Evolutionary conservation across 2,888 invertebrate genomes (phyloP).

Genomic region (Nemapogon koenigi): DNA sequence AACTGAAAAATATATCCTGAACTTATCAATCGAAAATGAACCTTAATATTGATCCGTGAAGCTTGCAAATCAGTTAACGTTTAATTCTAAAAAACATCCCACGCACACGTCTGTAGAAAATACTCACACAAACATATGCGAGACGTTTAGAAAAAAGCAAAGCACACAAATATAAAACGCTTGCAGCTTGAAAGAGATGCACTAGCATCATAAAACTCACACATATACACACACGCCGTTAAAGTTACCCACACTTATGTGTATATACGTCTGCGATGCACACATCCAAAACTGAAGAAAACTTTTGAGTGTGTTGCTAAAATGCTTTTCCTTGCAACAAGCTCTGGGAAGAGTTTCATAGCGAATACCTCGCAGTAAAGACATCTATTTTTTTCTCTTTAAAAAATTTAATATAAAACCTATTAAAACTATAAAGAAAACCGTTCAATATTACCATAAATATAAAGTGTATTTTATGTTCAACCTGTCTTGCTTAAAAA

Average conservation of each 20-base stretch:
- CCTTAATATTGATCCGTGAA: conserved; percentile 19
- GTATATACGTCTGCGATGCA: conserved; percentile 29
- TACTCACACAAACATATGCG: no score
- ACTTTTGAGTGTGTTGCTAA: conserved; percentile 57
- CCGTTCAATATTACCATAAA: no score
- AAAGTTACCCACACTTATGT: conserved; percentile 41
- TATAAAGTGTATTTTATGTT: no score
- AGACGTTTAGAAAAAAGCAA: conserved; percentile 58
- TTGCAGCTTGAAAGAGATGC: conserved; percentile 64
- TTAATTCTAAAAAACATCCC: no score
- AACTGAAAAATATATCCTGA: conserved; percentile 61
- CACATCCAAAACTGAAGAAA: conserved; percentile 23
- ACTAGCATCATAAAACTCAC: conserved; percentile 63
- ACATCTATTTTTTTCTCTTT: conserved; percentile 46
- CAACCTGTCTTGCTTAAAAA: neutral
- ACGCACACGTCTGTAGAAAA: conserved; percentile 29
- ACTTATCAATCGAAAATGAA: conserved; percentile 25
- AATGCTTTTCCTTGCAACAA: conserved; percentile 66
- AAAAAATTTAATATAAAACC: conserved; percentile 25
- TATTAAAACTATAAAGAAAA: conserved; percentile 12
- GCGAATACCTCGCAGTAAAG: conserved; percentile 67
- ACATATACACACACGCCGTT: conserved; percentile 33
- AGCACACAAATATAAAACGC: conserved; percentile 60
- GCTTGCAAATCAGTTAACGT: no score
- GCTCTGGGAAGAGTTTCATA: conserved; percentile 64